These are phyloP conservation scores for Plemyria rubiginata DNA, from an alignment of 2,888 invertebrate species.

Conservation along the genomic window DNA sequence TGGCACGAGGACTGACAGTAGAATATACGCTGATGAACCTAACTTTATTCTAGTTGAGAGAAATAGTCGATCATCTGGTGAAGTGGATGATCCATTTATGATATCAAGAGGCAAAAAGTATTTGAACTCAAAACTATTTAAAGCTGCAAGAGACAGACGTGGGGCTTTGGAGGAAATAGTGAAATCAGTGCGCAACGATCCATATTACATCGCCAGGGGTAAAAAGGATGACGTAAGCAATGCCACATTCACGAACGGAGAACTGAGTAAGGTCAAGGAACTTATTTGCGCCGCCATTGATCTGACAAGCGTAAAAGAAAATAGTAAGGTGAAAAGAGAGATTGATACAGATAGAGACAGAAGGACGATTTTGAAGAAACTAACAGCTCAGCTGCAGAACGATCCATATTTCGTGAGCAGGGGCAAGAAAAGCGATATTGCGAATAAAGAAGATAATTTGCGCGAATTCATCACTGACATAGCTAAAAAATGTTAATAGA, in stretches of 20 bases:
- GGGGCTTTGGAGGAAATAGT: slow-evolving; percentile 76
- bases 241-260: slow-evolving; percentile 44
- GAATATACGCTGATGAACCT: slow-evolving; percentile 83
- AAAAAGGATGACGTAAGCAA: slow-evolving; percentile 66
- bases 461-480: slow-evolving; percentile 65
- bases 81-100: slow-evolving; percentile 69
- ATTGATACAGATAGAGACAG: slow-evolving; percentile 70
- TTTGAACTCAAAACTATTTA: slow-evolving; percentile 50
- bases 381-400: slow-evolving; percentile 72
- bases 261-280: slow-evolving; percentile 63
- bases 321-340: slow-evolving; percentile 63
- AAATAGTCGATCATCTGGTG: slow-evolving; percentile 70
- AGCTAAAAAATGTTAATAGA: slow-evolving; percentile 61
- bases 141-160: slow-evolving; percentile 66
- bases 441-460: slow-evolving; percentile 49
- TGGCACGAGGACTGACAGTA: slow-evolving; percentile 65
- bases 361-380: slow-evolving; percentile 70
- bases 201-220: slow-evolving; percentile 82
- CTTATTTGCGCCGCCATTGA: slow-evolving; percentile 70
- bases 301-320: slow-evolving; percentile 50
- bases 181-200: slow-evolving; percentile 77
- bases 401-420: slow-evolving; percentile 79
- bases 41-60: slow-evolving; percentile 80
- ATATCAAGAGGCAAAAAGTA: slow-evolving; percentile 74
- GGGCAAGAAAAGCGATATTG: slow-evolving; percentile 66